Evolutionary conservation across 2,888 invertebrate genomes (phyloP), one percentile per base, ranked within the genome.

Genomic region (Tiliacea aurago): DNA sequence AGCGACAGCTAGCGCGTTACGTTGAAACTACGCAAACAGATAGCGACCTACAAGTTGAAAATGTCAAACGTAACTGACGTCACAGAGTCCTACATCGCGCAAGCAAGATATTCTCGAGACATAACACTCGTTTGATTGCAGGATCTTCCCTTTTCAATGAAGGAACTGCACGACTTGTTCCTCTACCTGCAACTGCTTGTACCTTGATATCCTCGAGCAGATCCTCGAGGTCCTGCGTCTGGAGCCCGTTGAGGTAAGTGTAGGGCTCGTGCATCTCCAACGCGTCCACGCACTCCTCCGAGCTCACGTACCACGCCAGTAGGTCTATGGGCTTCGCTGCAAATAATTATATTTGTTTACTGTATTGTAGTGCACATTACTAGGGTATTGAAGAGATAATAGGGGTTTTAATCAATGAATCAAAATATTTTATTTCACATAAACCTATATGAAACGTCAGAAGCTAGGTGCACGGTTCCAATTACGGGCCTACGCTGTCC

Each of bases 201-300:
- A 97, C 98, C 94, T 99, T 98, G 73, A 99, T 99, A 91, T 99
- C 99, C 86, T 98, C 99, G 0, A 99, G 97, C 23, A 99, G 96
- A 95, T 99, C 99, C 92, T 99, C 99, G 37, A 99, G 96, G 93
- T 99, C 99, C 84, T 98, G 97, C 10, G 98, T 97, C 23, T 98
- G 98, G 72, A 99, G 96, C 0, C 99, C 99, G 90, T 99, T 98
- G 1, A 99, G 97, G 92, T 99, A 99, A 0, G 98, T 98, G 92
- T 99, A 99, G 0, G 99, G 99, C 92, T 99, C 99, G 91, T 99
- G 99, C 98, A 99, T 99, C 96, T 99, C 99, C 41, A 99, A 98
- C 0, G 99, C 98, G 88, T 99, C 98, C 68, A 98, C 98, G 59
- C 95, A 94, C 87, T 98, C 98, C 89, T 99, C 98, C 0, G 98